Percentiles rank a stretch among this genome's conserved stretches.
Conservation (phyloP, 2,888 invertebrate genomes). For the Rotaria magnacalcarata region DNA sequence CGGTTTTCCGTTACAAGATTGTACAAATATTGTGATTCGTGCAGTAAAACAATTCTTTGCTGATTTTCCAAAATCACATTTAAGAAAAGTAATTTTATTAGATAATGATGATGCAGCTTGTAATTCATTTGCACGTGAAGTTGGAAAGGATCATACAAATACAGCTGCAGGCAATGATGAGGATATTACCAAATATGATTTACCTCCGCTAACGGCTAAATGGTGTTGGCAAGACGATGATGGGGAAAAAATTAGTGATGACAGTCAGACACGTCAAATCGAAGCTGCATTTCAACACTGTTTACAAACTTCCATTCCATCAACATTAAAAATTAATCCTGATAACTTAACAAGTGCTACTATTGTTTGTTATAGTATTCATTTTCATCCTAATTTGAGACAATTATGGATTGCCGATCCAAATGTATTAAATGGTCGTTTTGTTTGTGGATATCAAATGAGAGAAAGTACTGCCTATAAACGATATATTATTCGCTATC, state of each 20-base stretch:
- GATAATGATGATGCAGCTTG: neutral
- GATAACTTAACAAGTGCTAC: neutral
- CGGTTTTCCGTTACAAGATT: slow-evolving; percentile 48
- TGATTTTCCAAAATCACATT: neutral
- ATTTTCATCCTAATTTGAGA: neutral
- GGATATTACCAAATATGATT: no score
- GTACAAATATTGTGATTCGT: slow-evolving; percentile 47
- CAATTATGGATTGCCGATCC: neutral
- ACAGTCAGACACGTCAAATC: no score
- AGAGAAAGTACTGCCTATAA: neutral
- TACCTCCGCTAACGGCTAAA: no score
- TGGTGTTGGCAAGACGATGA: no score
- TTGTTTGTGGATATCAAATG: neutral
- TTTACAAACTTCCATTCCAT: neutral
- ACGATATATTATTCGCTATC: neutral
- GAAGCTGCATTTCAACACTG: neutral
- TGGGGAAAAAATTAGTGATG: no score
- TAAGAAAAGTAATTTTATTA: neutral
- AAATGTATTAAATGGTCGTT: neutral
- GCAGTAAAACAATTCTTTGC: slow-evolving; percentile 8
- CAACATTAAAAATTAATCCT: neutral
- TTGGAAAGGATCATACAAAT: neutral
- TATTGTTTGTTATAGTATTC: neutral
- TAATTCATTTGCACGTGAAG: neutral
- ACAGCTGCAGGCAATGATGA: no score